phyloP scores from a whole-genome alignment of 1,140 invertebrate genomes.

The Lasioglossum baleicum region DNA sequence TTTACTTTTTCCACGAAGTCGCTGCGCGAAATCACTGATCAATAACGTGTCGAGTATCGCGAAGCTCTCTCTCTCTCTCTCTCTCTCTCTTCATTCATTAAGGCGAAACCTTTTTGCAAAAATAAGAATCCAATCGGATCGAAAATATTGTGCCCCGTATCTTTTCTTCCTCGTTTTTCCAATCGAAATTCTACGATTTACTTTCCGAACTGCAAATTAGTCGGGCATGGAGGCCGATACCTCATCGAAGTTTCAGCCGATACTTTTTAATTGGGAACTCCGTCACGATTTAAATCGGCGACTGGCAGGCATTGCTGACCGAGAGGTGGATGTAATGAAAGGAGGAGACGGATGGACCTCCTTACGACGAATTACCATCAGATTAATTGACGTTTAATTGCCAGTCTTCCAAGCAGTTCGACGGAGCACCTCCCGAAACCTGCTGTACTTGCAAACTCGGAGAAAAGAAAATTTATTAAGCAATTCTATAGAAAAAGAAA shows the following conservation, averaged over 20 bases:
- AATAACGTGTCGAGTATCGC: no score
- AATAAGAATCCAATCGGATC: neutral
- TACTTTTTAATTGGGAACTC: conserved; percentile 57
- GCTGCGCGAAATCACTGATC: no score
- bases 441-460: neutral
- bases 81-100: no score
- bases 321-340: conserved; percentile 35
- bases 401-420: conserved; percentile 20
- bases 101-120: no score
- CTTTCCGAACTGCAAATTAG: neutral
- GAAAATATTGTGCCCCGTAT: neutral
- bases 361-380: neutral
- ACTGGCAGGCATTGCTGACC: conserved; percentile 22
- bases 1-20: no score
- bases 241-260: conserved; percentile 40
- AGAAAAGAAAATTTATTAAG: neutral
- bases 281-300: conserved; percentile 37
- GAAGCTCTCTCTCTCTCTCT: no score
- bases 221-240: conserved; percentile 29
- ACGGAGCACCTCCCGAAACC: neutral
- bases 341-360: neutral
- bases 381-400: conserved; percentile 28
- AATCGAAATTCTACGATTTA: conserved; percentile 5
- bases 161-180: neutral
- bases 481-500: neutral